Conservation (phyloP, 2,888 invertebrate genomes). For the Caenorhabditis virilis region DNA sequence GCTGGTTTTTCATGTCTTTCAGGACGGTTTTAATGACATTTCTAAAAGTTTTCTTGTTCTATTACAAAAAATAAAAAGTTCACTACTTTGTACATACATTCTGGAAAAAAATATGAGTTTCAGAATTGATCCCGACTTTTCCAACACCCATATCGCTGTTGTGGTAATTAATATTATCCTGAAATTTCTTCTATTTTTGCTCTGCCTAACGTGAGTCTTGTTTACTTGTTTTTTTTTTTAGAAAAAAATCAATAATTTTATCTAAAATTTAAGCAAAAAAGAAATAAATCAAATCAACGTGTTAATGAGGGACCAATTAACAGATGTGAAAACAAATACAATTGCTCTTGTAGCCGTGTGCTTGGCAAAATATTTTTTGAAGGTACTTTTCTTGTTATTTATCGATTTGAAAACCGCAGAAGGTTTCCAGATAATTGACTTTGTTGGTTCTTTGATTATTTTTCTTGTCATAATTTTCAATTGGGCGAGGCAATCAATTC, state of each 20-base stretch:
- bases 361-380: constrained; percentile 8
- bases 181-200: constrained; percentile 31
- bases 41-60: neutral
- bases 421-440: constrained; percentile 29
- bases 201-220: constrained; percentile 31
- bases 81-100: no score
- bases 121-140: constrained; percentile 29
- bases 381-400: constrained; percentile 8
- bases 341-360: constrained; percentile 35
- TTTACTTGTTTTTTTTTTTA: no score
- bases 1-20: no score
- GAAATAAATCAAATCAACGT: constrained; percentile 36
- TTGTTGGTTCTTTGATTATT: constrained; percentile 39
- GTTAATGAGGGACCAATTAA: constrained; percentile 40
- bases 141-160: constrained; percentile 16
- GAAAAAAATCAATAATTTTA: no score
- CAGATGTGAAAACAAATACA: constrained; percentile 35
- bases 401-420: neutral
- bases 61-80: no score
- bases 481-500: no score
- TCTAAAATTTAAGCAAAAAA: constrained; percentile 12
- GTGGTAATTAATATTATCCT: constrained; percentile 30
- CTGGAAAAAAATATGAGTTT: no score
- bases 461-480: constrained; percentile 30
- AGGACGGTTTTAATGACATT: neutral